Base-by-base conservation (phyloP, 2,797 vertebrate species). In the Melanogrammus aeglefinus region DNA sequence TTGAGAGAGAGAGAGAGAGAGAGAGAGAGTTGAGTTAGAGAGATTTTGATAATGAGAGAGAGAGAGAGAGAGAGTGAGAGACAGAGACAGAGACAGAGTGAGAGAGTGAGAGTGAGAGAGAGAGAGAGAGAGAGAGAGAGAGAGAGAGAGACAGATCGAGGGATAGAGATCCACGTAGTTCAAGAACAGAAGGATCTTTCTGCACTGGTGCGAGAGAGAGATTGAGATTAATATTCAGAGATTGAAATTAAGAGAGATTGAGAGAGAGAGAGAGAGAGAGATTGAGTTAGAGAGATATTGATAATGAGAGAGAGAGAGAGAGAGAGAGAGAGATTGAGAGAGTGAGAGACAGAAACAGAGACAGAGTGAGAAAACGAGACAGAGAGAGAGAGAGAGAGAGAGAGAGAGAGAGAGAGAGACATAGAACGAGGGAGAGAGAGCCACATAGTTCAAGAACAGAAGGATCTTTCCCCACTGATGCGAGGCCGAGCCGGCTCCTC, bases 401-500 rank as follows among this genome's bases (percentile, higher is more conserved):
- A 57, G 18, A 57, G 18, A 2, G 12, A 47, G 18, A 57, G 51
- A 57, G 18, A 57, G 4, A 57, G 51, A 2, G 12, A 47, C 1
- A 47, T 4, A 57, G 18, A 6, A 18, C 4, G 51, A 57, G 51
- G 16, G 47, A 57, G 51, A 57, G 51, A 57, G 51, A 57, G 51
- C 16, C 16, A 51, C 14, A 51, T 18, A 21, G 73, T 77, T 78
- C 78, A 71, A 33, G 57, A 73, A 72, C 31, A 57, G 51, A 57
- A 57, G 51, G 51, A 57, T 57, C 51, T 57, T 57, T 57, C 66
- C 27, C 66, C 66, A 24, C 14, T 14, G 66, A 9, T 70, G 21
- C 63, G n/a, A 27, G 27, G 66, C 66, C 14, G 66, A 70, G 27
- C 66, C 7, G 24, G 24, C 66, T 70, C 66, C 66, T 70, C 24